Evolutionary conservation across 2,113 vertebrate genomes (phyloP), one percentile per base, ranked within the genome.

Genomic region (Silurus glanis): DNA sequence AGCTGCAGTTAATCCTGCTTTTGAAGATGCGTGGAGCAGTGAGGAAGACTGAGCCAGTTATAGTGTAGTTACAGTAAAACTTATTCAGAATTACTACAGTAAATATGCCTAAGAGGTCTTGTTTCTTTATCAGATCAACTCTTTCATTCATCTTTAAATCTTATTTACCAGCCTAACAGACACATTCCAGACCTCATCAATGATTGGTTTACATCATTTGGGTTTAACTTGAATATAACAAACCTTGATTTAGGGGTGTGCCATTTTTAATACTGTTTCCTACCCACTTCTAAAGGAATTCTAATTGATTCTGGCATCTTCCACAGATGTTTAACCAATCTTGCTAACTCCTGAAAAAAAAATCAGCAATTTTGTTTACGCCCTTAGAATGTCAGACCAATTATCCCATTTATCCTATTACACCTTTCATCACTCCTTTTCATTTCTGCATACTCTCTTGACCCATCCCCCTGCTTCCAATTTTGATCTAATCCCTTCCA

Each of bases 21-120:
- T 97, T 91, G 94, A 96, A 92, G 98, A 99, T 0, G 93, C 95
- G 0, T 99, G 98, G 98, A 99, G 97, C 91, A 98, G 97, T 83
- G 97, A 96, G 83, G 96, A 97, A 86, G 97, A 97, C 91, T 96
- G 6, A 61, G 13, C 45, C 21, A 72, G 28, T 62, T n/a, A 51
- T 13, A 23, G 5, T 25, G 59, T 74, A 14, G 45, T 25, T 7
- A 56, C 25, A 13, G 72, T 17, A 61, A 74, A 61, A 25, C 25
- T 64, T 45, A 9, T 45, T 76, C 45, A 61, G 12, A 17, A 12
- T 21, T 83, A 37, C 28, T n/a, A 67, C 12, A 37, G 8, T 56
- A 6, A 71, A 45, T 19, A 10, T 51, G 47, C n/a, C 45, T 76
- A 23, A 76, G 7, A 61, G 67, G 55, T 9, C 56, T 76, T 61